Base-by-base conservation (phyloP, 2,888 invertebrate genomes). In the Dasypolia templi region DNA sequence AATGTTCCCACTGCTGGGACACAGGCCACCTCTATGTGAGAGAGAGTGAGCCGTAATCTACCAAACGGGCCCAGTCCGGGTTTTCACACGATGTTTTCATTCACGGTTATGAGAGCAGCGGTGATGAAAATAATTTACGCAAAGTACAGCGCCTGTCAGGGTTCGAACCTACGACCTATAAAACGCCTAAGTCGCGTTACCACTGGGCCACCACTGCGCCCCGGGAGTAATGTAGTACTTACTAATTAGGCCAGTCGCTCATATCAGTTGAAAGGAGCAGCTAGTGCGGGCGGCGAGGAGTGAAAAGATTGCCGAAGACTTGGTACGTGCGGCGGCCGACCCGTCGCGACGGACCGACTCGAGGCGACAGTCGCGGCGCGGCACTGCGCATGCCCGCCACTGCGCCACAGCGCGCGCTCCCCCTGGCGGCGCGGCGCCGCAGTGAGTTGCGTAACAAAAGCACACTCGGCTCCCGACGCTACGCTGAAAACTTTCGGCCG, bases 401-500 rank as follows among this genome's bases (percentile, higher is more conserved):
- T 96, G 96, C 96, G 96, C 96, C 96, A 96, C 95, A 91, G 89
- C 92, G 89, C 92, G 93, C 94, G 94, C 93, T 95, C 96, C 96
- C 96, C 95, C 96, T 95, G 92, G 95, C 93, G 95, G 95, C 91
- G 90, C 91, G 88, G 90, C 94, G 91, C 91, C 94, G 95, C 96
- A 96, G 93, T 94, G 93, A 93, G 90, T 96, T 96, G 96, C 96
- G 96, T 96, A 96, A 96, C 96, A 93, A 94, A 92, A 94, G 93
- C 95, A 94, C 95, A 95, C 93, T 95, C 93, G 94, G 91, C 93
- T 93, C 89, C 92, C 89, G 92, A 91, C 95, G 93, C 90, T 93
- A 91, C 94, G 92, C 93, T 89, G 94, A 93, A 94, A 95, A 94
- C 94, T 95, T 94, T 95, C 93, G 91, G 93, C 92, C 92, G 92